Evolutionary conservation across 1,140 invertebrate species (phyloP).

Genomic region (Dendrolimus kikuchii): DNA sequence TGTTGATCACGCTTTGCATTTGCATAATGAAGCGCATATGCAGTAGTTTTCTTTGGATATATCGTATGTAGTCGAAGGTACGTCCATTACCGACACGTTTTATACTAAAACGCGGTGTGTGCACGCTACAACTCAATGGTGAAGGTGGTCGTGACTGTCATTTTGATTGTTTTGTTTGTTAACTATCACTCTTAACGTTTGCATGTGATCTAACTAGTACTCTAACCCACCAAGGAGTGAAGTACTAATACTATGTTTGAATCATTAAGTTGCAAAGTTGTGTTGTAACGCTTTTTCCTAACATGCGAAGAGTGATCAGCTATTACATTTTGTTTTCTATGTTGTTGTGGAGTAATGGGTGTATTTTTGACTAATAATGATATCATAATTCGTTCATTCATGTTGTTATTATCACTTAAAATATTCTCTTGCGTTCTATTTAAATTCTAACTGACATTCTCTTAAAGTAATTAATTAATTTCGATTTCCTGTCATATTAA

Average conservation of each 20-base stretch:
- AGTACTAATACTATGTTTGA: not conserved
- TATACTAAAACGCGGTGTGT: conserved; percentile 42
- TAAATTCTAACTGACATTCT: conserved; percentile 3
- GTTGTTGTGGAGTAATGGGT: conserved; percentile 52
- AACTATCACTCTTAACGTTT: not conserved
- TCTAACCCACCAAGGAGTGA: too few species aligned
- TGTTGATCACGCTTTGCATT: conserved; percentile 74
- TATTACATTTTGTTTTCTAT: conserved; percentile 4
- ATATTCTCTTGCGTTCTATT: not conserved
- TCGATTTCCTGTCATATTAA: not conserved
- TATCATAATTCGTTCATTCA: conserved; percentile 1
- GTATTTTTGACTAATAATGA: conserved; percentile 55
- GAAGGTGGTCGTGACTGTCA: conserved; percentile 32
- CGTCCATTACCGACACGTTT: conserved; percentile 67
- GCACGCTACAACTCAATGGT: conserved; percentile 53
- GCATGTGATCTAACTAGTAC: not conserved
- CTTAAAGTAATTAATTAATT: not conserved
- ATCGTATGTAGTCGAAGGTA: conserved; percentile 71
- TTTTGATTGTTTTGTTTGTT: conserved; percentile 6
- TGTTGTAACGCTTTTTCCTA: conserved; percentile 4
- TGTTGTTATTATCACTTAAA: not conserved
- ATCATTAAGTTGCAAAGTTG: conserved; percentile 1
- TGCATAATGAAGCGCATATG: conserved; percentile 74
- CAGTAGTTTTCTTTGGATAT: conserved; percentile 74
- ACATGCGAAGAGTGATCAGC: conserved; percentile 6